phyloP scores from a whole-genome alignment of 37 sponge, comb jelly and placozoan species.

The Haliclona indistincta region DNA sequence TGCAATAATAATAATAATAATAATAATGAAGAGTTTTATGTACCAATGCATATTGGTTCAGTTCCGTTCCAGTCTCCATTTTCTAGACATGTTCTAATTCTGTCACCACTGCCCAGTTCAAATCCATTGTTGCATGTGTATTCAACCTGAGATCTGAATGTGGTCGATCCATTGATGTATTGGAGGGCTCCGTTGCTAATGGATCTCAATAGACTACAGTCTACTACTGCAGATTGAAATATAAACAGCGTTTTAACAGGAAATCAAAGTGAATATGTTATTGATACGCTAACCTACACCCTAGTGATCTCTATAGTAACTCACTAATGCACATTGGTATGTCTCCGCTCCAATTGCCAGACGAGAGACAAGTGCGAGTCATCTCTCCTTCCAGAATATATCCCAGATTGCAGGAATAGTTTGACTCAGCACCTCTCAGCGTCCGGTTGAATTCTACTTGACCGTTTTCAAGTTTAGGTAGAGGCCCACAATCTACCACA shows the following conservation, averaged over 20 bases:
- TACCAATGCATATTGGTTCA: constrained; percentile 40
- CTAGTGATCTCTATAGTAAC: background rate
- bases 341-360: constrained; percentile 44
- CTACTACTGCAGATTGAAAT: too few species aligned
- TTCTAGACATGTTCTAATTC: constrained; percentile 10
- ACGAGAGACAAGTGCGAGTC: constrained; percentile 29
- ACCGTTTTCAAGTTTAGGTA: constrained; percentile 18
- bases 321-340: constrained; percentile 35
- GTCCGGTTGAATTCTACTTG: background rate
- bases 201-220: too few species aligned
- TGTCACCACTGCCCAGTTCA: constrained; percentile 7
- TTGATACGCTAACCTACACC: background rate
- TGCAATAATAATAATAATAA: too few species aligned
- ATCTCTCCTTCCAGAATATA: constrained; percentile 18
- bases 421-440: constrained; percentile 17
- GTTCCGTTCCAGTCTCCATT: constrained; percentile 41
- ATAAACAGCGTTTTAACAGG: background rate
- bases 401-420: constrained; percentile 36
- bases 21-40: too few species aligned
- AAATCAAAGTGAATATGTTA: background rate
- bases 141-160: constrained; percentile 1
- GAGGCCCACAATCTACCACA: constrained; percentile 60
- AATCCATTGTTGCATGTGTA: constrained; percentile 36
- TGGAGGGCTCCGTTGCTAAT: too few species aligned
- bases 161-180: too few species aligned